Base-by-base conservation (phyloP, 2,888 invertebrate genomes). In the Andrena bucephala region DNA sequence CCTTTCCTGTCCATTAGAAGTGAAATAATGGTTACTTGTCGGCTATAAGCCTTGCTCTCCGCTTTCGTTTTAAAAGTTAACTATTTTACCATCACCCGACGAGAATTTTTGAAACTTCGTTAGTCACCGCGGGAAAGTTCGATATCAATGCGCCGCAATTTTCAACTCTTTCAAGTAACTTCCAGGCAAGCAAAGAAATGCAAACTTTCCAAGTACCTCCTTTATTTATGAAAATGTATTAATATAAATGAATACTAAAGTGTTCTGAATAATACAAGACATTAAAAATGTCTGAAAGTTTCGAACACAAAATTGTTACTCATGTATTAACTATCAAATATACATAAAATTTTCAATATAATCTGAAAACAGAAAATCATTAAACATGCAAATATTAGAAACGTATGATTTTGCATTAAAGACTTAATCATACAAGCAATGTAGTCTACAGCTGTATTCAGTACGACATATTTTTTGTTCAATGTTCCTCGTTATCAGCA, bases 91-190 rank as follows among this genome's bases (percentile, higher is more conserved):
- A 57, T 8, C 52, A 66, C 52, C 63, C 65, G n/a, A 16, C 42
- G 60, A 60, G 60, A 73, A 77, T 73, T 72, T 77, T 67, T 73
- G 36, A 62, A 73, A 72, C 50, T 77, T 77, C 29, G 59, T 42
- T 50, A 27, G 31, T 36, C 36, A 60, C 33, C 10, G 66, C 48
- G 42, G 52, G 16, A 68, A 77, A 73, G 67, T 72, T 68, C 67
- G 60, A 33, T 42, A 62, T 20, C 36, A 33, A 48, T 33, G 63
- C 62, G 52, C 60, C 52, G 57, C 42, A 70, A 77, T 77, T 77
- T 57, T 42, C 24, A 24, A 29, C 57, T 70, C 76, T 57, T 65
- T 54, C 8, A 24, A 54, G 24, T 54, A 54, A 54, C 54, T 54
- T 54, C 20, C 20, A 54, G 24, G 54, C 54, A 8, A 20, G 54